Evolutionary conservation across 2,888 invertebrate species (phyloP).

Genomic region (Pomacea canaliculata): DNA sequence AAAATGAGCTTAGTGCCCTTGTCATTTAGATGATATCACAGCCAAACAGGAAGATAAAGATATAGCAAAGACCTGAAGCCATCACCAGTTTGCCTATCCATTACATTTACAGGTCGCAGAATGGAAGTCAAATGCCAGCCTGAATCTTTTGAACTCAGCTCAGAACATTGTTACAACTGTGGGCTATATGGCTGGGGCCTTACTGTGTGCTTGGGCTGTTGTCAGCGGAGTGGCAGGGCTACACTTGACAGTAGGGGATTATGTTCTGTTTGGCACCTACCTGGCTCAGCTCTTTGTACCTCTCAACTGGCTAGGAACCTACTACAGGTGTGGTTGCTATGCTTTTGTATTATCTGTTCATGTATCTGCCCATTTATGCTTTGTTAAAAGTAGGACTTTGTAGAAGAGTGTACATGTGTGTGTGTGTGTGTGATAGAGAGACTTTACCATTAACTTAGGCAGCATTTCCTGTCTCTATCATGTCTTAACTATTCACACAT

Average conservation of each 20-base stretch:
- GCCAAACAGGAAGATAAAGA: no score
- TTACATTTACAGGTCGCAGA: slow-evolving; percentile 81
- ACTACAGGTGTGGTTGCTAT: slow-evolving; percentile 82
- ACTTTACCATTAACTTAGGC: no score
- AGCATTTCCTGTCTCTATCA: no score
- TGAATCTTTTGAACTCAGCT: slow-evolving; percentile 89
- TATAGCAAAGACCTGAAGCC: no score
- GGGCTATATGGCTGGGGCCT: slow-evolving; percentile 87
- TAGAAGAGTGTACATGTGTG: no score
- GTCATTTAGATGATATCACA: no score
- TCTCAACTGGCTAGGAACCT: slow-evolving; percentile 97
- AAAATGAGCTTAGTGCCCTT: no score
- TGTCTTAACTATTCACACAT: no score
- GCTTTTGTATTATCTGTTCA: neutral
- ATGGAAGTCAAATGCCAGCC: slow-evolving; percentile 86
- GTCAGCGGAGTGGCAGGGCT: slow-evolving; percentile 54
- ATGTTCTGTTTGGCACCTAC: slow-evolving; percentile 94
- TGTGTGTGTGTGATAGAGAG: no score
- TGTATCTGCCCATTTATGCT: neutral
- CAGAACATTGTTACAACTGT: slow-evolving; percentile 91
- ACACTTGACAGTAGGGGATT: slow-evolving; percentile 90
- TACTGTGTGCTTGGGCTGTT: slow-evolving; percentile 88
- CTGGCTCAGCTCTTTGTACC: slow-evolving; percentile 93
- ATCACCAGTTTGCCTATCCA: no score
- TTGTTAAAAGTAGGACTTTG: neutral